A percentile compares a stretch with the other conserved stretches of the same genome.
phyloP scores from a whole-genome alignment of 1,140 invertebrate genomes.

The Papilio dardanus region DNA sequence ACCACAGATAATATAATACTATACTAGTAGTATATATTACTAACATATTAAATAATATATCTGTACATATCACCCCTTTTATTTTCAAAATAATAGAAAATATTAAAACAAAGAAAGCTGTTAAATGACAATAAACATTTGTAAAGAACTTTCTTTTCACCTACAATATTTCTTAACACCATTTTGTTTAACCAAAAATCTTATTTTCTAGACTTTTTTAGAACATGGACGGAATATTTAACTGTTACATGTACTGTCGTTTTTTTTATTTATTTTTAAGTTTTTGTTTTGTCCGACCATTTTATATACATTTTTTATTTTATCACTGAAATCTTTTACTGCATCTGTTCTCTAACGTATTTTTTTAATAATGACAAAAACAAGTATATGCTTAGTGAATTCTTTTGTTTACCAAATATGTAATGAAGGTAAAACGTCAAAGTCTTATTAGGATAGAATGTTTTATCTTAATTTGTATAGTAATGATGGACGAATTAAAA shows the following conservation, averaged over 20 bases:
- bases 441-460: background rate
- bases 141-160: background rate
- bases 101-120: constrained; percentile 52
- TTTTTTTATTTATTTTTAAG: constrained; percentile 22
- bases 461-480: background rate
- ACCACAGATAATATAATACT: no score
- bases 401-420: no score
- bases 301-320: background rate
- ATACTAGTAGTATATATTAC: no score
- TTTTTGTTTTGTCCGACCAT: constrained; percentile 10
- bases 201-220: background rate
- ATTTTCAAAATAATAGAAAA: constrained; percentile 25
- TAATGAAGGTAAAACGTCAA: background rate
- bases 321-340: background rate
- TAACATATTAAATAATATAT: constrained; percentile 32
- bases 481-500: background rate
- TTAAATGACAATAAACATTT: constrained; percentile 65
- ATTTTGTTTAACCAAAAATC: background rate
- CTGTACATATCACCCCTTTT: constrained; percentile 41
- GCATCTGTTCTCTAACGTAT: background rate
- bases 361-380: background rate
- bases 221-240: background rate
- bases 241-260: constrained; percentile 12
- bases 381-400: background rate
- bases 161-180: background rate